Base-by-base conservation (phyloP, 2,797 vertebrate species). In the Malurus splendens region DNA sequence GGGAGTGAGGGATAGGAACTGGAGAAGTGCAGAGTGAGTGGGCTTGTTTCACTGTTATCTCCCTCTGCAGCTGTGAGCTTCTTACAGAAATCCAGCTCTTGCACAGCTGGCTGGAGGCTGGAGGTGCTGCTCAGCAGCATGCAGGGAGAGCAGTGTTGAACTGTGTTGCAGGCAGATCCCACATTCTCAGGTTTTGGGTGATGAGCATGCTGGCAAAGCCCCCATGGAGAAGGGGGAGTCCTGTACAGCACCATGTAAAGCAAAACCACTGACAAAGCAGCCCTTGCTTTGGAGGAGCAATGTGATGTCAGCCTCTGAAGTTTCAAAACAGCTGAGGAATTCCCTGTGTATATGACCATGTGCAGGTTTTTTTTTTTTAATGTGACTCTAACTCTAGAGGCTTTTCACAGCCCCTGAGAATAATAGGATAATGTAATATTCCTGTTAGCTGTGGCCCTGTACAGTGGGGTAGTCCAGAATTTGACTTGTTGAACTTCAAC, bases 141-240 rank as follows among this genome's bases (percentile, higher is more conserved):
- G 23, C 8, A 32, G n/a, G 71, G 16, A 65, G n/a, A 68, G 48
- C n/a, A 38, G 44, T 0, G 1, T 32, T 68, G 41, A 61, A 28
- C 51, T 61, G 18, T 3, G 1, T 67, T 30, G 36, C 57, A 27
- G 68, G 50, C 24, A 44, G 39, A 27, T 68, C 25, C 20, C 10
- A 57, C 2, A 1, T 18, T 25, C 19, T 76, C 2, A 0, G 18
- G 9, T 52, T 4, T 41, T 33, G 54, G 38, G 0, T 9, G 32
- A 65, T 72, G 44, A 44, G n/a, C 12, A 2, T 7, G 12, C 27
- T 61, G 18, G 59, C 28, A 27, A 12, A 76, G 7, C 28, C 12
- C 6, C 12, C 17, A 1, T 3, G 7, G 25, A 12, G 45, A 44
- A 84, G 23, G 3, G 12, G 28, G 41, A 27, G 8, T 16, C 18